Evolutionary conservation across 2,113 vertebrate genomes (phyloP).

Genomic region (Arvicanthis niloticus): DNA sequence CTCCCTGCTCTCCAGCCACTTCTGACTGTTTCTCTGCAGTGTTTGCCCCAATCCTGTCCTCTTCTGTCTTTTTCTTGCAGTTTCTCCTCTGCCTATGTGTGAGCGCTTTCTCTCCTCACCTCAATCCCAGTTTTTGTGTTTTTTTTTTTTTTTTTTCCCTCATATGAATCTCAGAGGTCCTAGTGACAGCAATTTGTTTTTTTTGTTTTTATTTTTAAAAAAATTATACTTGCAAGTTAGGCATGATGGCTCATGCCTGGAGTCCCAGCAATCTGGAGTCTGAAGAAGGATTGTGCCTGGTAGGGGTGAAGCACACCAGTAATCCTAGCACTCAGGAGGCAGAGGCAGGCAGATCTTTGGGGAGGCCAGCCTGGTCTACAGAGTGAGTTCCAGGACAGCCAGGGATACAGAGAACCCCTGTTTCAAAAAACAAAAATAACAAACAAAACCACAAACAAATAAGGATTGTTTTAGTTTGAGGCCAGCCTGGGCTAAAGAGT

Average conservation of each 20-base stretch:
- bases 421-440: background rate
- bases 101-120: slow-evolving; percentile 20
- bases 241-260: background rate
- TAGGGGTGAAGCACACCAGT: background rate
- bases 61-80: background rate
- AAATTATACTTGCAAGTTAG: background rate
- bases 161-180: background rate
- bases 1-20: background rate
- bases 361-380: background rate
- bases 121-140: background rate
- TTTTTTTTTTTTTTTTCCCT: background rate
- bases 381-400: background rate
- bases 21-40: background rate
- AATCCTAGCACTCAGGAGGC: background rate
- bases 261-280: background rate
- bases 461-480: background rate
- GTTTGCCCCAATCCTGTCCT: background rate
- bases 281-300: background rate
- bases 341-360: background rate
- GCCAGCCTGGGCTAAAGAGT: background rate
- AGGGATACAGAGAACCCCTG: background rate
- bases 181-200: too few relatives aligned
- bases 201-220: background rate
- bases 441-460: background rate
- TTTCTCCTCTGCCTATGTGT: background rate